Evolutionary conservation across 2,113 vertebrate species (phyloP), one percentile per base, ranked within the genome.

Genomic region (Menura novaehollandiae): DNA sequence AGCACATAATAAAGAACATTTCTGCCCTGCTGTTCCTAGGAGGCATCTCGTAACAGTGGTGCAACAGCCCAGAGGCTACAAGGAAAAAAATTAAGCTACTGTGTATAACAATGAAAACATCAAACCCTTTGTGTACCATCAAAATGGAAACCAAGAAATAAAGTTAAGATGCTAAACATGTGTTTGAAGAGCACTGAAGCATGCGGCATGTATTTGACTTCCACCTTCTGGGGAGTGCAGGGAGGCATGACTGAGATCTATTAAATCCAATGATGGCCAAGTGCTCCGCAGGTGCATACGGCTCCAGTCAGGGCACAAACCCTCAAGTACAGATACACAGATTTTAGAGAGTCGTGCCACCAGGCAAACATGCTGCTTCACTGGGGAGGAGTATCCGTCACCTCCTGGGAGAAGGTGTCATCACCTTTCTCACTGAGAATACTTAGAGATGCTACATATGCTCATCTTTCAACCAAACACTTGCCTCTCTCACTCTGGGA

Each of bases 91-190:
- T 72, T 85, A 96, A 94, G 73, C 92, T 95, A 80, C 80, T 66
- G 44, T 95, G 95, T 95, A 92, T 93, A 95, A 94, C 88, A 95
- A 95, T 88, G 91, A 94, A 96, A 96, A 94, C 78, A 97, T 89
- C 91, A 95, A 96, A 83, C 83, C 77, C 80, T 86, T 76, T 89
- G 92, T 94, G 95, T 89, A 93, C 93, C 91, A 93, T 85, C 90
- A 89, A 93, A 95, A 96, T 79, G 76, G 95, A 96, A 96, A 96
- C 95, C 88, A 74, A 93, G 94, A 93, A 96, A 97, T 82, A 91
- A 94, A 97, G 94, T 96, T 93, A 93, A 91, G 95, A 96, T 97
- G 88, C 96, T 95, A 91, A 96, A 94, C 85, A 58, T 93, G 89
- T 95, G 81, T 95, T 91, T 93, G 86, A 97, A 69, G 32, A 91